Base-by-base conservation (phyloP, 2,888 invertebrate genomes). In the Cyclophora punctaria region DNA sequence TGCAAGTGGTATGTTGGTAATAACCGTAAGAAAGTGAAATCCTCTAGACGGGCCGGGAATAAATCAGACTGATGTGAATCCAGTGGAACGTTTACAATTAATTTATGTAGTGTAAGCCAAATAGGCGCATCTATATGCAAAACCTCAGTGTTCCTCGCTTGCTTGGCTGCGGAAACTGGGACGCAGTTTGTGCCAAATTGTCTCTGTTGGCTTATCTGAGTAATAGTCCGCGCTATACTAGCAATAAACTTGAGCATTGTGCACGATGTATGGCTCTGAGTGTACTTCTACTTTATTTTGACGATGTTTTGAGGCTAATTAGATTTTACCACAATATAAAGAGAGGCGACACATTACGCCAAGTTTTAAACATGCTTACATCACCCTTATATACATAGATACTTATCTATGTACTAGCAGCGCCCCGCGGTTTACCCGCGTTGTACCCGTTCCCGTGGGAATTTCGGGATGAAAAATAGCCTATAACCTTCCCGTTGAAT, bases 141-240 rank as follows among this genome's bases (percentile, higher is more conserved):
- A 86, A 84, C 78, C 83, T 81, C 78, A 71, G 80, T 78, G 79
- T 70, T 68, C 63, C 65, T 50, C 67, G 76, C 78, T 80, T 80
- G 78, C 83, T 83, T 82, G 82, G 83, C 82, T 80, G 63, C 74
- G 73, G 75, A 84, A 61, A 83, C 79, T 81, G 68, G 84, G 80
- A 72, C 83, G 80, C 72, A 73, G 78, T 75, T 78, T 78, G 83
- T 87, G 87, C 87, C 88, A 88, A 87, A 87, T 86, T 81, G 88
- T 86, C 86, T 83, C 78, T 71, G 78, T 72, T 79, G 82, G 87
- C 87, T 88, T 88, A 88, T 88, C 88, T 87, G 72, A 80, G 80
- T 80, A 84, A 83, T 80, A 75, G 78, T 75, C 75, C 71, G 75
- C 74, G 75, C 75, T 75, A 68, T 71, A 75, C 70, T 70, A 70